A percentile compares a stretch with the other conserved stretches of the same genome.
Conservation (phyloP, 30 jellyfish, hydroid and myxozoan genomes). For the Aurelia coerulea region DNA sequence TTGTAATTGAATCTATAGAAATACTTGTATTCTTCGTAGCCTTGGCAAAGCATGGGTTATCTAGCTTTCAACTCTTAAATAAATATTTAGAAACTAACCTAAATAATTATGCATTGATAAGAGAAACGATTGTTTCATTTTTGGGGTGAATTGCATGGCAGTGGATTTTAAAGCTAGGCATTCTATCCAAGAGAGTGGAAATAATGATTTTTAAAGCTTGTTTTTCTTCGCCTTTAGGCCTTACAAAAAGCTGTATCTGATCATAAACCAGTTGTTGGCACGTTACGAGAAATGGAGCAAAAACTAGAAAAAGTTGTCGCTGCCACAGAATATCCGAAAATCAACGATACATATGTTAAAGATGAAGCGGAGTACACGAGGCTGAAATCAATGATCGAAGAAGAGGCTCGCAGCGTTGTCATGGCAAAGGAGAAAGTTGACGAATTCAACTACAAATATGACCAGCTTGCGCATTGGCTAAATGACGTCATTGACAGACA, state of each 20-base stretch:
- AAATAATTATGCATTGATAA: too few species aligned
- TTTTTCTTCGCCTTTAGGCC: constrained; percentile 13
- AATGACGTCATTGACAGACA: constrained; percentile 61
- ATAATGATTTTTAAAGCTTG: too few species aligned
- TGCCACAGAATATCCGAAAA: constrained; percentile 39
- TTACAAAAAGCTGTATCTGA: constrained; percentile 81
- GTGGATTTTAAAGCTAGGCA: too few species aligned
- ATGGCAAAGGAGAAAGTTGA: constrained; percentile 95
- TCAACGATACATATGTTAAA: constrained; percentile 39
- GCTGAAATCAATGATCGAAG: constrained; percentile 72
- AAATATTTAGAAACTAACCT: too few species aligned
- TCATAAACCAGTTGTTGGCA: constrained; percentile 56
- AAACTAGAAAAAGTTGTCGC: constrained; percentile 67
- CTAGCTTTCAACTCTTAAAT: too few species aligned
- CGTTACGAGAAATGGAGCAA: constrained; percentile 58
- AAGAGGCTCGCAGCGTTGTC: constrained; percentile 75
- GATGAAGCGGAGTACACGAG: constrained; percentile 71
- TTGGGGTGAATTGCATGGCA: too few species aligned
- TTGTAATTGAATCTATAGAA: too few species aligned
- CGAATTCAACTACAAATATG: constrained; percentile 62
- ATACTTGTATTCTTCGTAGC: too few species aligned
- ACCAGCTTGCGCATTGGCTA: constrained; percentile 71
- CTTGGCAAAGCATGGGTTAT: too few species aligned
- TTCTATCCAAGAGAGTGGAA: too few species aligned
- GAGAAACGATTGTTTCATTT: too few species aligned